These are phyloP conservation scores for Taurulus bubalis DNA, from an alignment of 2,113 vertebrate species.

Conservation along the genomic window DNA sequence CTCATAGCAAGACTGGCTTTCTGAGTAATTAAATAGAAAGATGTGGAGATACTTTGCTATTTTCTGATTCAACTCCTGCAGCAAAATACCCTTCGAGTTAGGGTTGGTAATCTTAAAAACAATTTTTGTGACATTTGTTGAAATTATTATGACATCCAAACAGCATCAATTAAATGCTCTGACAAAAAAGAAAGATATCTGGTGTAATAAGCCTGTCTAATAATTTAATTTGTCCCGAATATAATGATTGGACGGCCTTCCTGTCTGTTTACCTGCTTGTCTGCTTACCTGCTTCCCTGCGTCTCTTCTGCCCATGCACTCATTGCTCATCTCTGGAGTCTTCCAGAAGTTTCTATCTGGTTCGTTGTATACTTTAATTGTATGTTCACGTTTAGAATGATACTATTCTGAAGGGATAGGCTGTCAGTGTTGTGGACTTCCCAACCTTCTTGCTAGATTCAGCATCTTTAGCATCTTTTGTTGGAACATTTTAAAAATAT, in stretches of 20 bases:
- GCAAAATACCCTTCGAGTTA: background rate
- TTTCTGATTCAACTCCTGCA: constrained; percentile 8
- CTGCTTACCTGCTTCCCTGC: too few species aligned
- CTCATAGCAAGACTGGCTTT: constrained; percentile 4
- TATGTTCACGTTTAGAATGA: background rate
- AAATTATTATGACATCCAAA: background rate
- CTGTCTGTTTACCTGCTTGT: background rate
- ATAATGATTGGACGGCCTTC: background rate
- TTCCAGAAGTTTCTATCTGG: background rate
- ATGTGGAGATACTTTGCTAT: background rate
- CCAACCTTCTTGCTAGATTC: background rate
- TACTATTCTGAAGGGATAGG: background rate
- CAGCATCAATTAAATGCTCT: background rate
- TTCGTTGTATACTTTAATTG: background rate
- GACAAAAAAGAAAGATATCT: background rate
- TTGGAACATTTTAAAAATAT: too few species aligned
- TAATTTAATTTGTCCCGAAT: background rate
- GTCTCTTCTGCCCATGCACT: background rate
- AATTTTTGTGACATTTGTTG: background rate
- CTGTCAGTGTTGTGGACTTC: background rate
- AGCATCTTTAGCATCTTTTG: background rate
- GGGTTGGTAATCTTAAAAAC: background rate
- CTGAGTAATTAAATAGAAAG: constrained; percentile 16
- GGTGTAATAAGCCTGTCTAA: background rate
- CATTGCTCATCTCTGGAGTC: background rate